phyloP scores from a whole-genome alignment of 2,113 vertebrate genomes.

The Azemiops feae region DNA sequence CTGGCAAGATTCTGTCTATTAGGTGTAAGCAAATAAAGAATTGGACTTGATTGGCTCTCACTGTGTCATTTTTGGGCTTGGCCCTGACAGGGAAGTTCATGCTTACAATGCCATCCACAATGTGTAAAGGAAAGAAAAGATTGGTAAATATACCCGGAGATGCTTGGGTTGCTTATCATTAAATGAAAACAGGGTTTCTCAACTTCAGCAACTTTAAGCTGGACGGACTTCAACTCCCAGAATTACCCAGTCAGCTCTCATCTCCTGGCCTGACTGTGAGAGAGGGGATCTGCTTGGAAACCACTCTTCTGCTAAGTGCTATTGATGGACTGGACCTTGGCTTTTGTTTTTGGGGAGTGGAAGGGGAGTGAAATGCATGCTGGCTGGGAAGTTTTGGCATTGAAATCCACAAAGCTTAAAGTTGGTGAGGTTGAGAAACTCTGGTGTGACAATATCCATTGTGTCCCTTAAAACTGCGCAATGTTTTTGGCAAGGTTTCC shows the following conservation, averaged over 20 bases:
- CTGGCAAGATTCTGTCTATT: neutral
- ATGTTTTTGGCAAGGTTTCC: neutral
- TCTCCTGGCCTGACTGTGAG: neutral
- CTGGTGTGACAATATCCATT: neutral
- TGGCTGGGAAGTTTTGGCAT: too few species aligned
- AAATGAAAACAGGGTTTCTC: neutral
- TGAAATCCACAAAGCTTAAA: too few species aligned
- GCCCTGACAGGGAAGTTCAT: neutral
- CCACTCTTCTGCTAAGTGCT: neutral
- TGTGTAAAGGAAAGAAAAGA: neutral
- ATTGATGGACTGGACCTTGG: too few species aligned
- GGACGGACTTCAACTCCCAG: neutral
- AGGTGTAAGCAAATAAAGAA: neutral
- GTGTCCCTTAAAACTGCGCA: neutral
- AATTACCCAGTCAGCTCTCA: neutral
- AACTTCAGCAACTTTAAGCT: too few species aligned
- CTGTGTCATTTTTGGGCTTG: neutral
- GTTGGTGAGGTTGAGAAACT: too few species aligned
- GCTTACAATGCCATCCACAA: neutral
- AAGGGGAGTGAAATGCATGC: too few species aligned
- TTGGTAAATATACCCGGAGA: neutral
- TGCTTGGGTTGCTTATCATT: neutral
- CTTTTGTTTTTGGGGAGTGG: too few species aligned
- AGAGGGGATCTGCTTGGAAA: neutral
- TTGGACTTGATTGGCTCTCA: neutral